phyloP scores from a whole-genome alignment of 2,113 vertebrate genomes.

The Stictonetta naevosa region DNA sequence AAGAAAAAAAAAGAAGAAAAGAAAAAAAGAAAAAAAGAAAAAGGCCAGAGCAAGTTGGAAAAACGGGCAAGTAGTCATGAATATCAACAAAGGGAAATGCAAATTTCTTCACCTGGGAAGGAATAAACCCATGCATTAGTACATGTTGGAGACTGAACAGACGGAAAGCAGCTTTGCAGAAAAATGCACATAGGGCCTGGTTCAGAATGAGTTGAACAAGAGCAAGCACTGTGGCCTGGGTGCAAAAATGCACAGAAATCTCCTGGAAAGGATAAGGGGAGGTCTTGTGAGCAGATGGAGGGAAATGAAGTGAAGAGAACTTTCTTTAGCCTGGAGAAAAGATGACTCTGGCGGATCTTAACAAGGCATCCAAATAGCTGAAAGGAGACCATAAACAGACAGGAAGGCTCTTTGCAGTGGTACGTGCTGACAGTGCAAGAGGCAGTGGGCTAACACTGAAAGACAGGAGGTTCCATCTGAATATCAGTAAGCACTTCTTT shows the following conservation, averaged over 20 bases:
- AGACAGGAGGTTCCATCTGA: too few relatives aligned
- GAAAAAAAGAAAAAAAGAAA: too few relatives aligned
- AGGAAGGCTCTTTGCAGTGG: background rate
- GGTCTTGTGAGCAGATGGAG: background rate
- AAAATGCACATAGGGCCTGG: background rate
- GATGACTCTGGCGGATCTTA: rapidly evolving
- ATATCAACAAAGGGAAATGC: background rate
- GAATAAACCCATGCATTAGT: background rate
- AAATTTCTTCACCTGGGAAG: background rate
- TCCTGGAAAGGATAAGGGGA: background rate
- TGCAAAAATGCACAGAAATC: rapidly evolving
- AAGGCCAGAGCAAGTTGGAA: background rate
- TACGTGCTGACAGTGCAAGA: background rate
- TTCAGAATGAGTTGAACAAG: background rate
- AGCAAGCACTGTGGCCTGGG: background rate
- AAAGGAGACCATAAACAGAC: background rate
- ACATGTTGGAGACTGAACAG: rapidly evolving
- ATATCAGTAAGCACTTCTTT: too few relatives aligned
- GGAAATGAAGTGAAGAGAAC: background rate
- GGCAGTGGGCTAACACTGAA: rapidly evolving
- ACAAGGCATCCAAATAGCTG: background rate
- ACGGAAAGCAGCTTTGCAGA: background rate
- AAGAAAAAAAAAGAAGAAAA: too few relatives aligned
- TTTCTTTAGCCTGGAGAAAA: background rate
- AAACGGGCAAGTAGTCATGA: background rate